phyloP scores from a whole-genome alignment of 1,140 invertebrate genomes.

The Frieseomelitta varia region DNA sequence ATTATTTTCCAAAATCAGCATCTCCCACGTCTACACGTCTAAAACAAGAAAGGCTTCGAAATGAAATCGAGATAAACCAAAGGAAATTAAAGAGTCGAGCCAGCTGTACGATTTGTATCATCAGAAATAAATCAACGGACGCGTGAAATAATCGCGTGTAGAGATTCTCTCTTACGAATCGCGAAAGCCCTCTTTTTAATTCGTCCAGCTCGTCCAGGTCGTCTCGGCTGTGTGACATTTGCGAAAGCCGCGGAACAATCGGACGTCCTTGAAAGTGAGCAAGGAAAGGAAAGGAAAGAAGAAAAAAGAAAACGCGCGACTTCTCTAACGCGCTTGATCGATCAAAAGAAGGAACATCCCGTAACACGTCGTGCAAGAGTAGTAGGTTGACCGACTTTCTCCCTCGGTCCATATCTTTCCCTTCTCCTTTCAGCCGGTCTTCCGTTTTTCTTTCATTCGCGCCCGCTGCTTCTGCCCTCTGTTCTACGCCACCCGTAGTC shows the following conservation, averaged over 20 bases:
- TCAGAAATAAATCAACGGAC: background rate
- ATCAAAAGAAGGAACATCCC: constrained; percentile 51
- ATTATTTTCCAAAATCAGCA: too few species aligned
- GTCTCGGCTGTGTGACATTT: background rate
- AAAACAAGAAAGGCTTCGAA: too few species aligned
- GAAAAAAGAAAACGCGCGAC: background rate
- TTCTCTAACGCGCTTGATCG: constrained; percentile 52
- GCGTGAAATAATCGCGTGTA: background rate
- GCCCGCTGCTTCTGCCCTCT: background rate
- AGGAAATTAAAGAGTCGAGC: too few species aligned
- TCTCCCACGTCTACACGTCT: too few species aligned
- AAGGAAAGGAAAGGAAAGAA: too few species aligned
- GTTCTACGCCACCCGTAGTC: background rate
- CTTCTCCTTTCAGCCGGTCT: constrained; percentile 10
- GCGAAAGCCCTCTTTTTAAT: background rate
- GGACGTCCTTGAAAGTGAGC: constrained; percentile 26
- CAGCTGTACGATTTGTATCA: background rate
- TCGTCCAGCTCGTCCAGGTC: background rate
- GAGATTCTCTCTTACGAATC: too few species aligned
- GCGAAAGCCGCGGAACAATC: background rate
- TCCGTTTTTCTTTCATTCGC: background rate
- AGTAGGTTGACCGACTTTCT: constrained; percentile 36
- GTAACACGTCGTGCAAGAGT: constrained; percentile 19
- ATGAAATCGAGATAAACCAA: too few species aligned
- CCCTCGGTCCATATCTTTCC: background rate